A percentile compares a stretch with the other conserved stretches of the same genome.
Evolutionary conservation across 92 coral and sea anemone genomes (phyloP).

Genomic region (Epizoanthus rinbou): DNA sequence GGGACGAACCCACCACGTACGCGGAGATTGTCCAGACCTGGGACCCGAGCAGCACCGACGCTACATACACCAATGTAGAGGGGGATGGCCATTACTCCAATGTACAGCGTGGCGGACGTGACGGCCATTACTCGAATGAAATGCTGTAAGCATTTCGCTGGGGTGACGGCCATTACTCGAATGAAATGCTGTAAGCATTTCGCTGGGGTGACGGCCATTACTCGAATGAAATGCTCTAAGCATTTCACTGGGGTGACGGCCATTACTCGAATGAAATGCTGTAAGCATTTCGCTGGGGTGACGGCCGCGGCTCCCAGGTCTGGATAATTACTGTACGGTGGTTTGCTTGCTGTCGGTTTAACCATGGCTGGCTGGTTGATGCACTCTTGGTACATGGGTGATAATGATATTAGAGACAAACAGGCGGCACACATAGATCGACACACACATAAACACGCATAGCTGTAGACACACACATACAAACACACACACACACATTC

Average conservation of each 20-base stretch:
- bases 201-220: background rate
- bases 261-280: slow-evolving; percentile 33
- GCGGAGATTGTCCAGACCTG: slow-evolving; percentile 43
- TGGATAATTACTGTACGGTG: background rate
- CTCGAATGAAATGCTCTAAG: slow-evolving; percentile 33
- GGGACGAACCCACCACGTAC: slow-evolving; percentile 33
- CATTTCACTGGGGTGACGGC: background rate
- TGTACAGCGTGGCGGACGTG: background rate
- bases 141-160: background rate
- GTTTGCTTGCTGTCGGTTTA: slow-evolving; percentile 8
- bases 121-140: slow-evolving; percentile 8
- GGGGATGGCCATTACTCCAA: slow-evolving; percentile 8
- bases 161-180: background rate
- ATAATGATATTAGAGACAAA: too few relatives aligned
- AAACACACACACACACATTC: background rate
- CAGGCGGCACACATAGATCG: too few relatives aligned
- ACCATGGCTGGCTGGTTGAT: background rate
- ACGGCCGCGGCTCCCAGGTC: background rate
- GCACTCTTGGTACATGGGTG: background rate
- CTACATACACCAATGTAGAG: slow-evolving; percentile 17
- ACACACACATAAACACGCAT: too few relatives aligned
- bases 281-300: background rate
- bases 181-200: slow-evolving; percentile 27
- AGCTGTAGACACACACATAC: background rate
- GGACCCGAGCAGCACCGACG: slow-evolving; percentile 27